Evolutionary conservation across 2,797 vertebrate genomes (phyloP), one percentile per base, ranked within the genome.

Genomic region (Rostrhamus sociabilis): DNA sequence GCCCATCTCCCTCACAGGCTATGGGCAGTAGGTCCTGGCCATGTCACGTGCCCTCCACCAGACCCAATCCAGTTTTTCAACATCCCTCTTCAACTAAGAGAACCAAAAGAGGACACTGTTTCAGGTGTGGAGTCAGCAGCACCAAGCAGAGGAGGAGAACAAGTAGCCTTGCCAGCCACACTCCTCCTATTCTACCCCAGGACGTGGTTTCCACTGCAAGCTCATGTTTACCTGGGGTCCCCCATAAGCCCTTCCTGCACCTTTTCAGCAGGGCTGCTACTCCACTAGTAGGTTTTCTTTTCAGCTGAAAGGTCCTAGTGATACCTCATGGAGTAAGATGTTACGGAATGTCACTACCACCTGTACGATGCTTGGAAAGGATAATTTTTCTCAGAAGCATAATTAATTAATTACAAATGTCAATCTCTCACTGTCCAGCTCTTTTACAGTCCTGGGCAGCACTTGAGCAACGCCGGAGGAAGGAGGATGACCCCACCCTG

Each of bases 41-140:
- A 50, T 15, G 59, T 16, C 0, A 0, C 22, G 4, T 23, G 22
- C 15, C 55, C 45, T 90, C 55, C 15, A 55, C 10, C 8, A 21
- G 48, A 55, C 10, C 48, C 21, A 63, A 34, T 12, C 38, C 36
- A 71, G 32, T 45, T 84, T 58, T 76, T 64, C 68, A 63, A 15
- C 25, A 58, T 12, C 12, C 1, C 0, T 50, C 27, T 76, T 76
- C 14, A 76, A 58, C 16, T 0, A 0, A 45, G 34, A 86, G 27
- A 84, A 43, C 7, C 1, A 0, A 55, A 84, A 76, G 68, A 68
- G 40, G 40, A 50, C 40, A 15, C 23, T 6, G 4, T 48, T 76
- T 73, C 55, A 87, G 34, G 31, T 55, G 8, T 29, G 50, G 43
- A 80, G 29, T 67, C 29, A 45, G 34, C 36, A 79, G 43, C 23